Conservation (phyloP, 1,140 invertebrate species). For the Neotoxoptera formosana region DNA sequence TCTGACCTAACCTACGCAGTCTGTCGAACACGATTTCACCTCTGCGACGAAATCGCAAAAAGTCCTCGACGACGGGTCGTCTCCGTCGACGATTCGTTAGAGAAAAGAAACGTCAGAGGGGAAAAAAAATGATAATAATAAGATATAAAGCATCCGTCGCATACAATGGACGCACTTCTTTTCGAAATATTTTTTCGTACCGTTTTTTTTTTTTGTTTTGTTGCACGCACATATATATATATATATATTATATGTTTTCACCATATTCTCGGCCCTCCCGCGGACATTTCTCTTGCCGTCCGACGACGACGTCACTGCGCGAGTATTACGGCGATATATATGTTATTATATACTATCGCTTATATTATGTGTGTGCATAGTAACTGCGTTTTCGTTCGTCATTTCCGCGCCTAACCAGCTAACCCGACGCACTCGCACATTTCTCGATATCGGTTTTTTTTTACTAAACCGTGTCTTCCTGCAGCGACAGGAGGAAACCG, state of each 20-base stretch:
- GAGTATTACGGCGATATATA: background rate
- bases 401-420: background rate
- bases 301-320: too few species aligned
- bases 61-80: background rate
- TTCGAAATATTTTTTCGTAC: conserved; percentile 9
- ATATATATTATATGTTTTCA: background rate
- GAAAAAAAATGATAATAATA: conserved; percentile 14
- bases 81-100: background rate
- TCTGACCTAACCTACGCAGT: background rate
- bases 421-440: background rate
- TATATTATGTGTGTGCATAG: too few species aligned
- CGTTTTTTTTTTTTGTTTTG: background rate
- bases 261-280: conserved; percentile 52
- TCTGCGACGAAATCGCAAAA: too few species aligned
- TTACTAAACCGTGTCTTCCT: background rate
- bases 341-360: too few species aligned
- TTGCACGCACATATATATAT: background rate
- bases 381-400: background rate
- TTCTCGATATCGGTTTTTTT: conserved; percentile 13
- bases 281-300: background rate
- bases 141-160: background rate
- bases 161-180: conserved; percentile 28
- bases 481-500: background rate
- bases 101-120: background rate
- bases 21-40: background rate